A percentile compares a stretch with the other conserved stretches of the same genome.
These are phyloP conservation scores for Perizoma affinitatum DNA, from an alignment of 2,888 invertebrate species.

Conservation along the genomic window DNA sequence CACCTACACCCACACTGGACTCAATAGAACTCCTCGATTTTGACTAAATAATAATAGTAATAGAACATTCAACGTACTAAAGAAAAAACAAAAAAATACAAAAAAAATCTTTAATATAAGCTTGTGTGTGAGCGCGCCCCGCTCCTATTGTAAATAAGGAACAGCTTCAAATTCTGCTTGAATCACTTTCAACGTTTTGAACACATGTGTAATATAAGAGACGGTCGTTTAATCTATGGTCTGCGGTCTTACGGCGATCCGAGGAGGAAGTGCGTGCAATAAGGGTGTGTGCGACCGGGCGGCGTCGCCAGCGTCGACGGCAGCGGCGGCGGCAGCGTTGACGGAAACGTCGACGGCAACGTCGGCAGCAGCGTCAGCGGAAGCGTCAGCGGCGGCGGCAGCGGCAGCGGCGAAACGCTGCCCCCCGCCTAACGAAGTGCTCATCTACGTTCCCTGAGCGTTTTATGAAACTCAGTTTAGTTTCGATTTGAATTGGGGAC, in stretches of 20 bases:
- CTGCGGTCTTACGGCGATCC: constrained; percentile 28
- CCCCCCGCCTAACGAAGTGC: too few species aligned
- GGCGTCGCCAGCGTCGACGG: too few species aligned
- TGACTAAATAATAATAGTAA: constrained; percentile 40
- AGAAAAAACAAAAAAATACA: constrained; percentile 49
- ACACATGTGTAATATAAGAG: constrained; percentile 67
- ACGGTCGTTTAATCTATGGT: constrained; percentile 48
- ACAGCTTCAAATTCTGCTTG: constrained; percentile 71
- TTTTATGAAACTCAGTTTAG: constrained; percentile 26
- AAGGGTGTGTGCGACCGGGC: constrained; percentile 13
- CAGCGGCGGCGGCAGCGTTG: constrained; percentile 11
- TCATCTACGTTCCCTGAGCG: neutral
- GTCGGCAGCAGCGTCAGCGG: neutral
- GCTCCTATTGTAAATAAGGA: constrained; percentile 69
- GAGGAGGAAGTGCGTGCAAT: constrained; percentile 19
- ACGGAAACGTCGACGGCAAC: too few species aligned
- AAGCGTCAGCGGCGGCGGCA: constrained; percentile 10
- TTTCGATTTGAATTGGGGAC: constrained; percentile 28
- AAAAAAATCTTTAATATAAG: constrained; percentile 62
- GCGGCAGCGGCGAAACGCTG: neutral
- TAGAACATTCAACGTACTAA: constrained; percentile 41
- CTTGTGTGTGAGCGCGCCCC: constrained; percentile 64
- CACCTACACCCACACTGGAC: constrained; percentile 51
- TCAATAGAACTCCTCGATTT: constrained; percentile 48
- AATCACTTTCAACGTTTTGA: constrained; percentile 71